Evolutionary conservation across 2,888 invertebrate species (phyloP).

Genomic region (Thelaira solivaga): DNA sequence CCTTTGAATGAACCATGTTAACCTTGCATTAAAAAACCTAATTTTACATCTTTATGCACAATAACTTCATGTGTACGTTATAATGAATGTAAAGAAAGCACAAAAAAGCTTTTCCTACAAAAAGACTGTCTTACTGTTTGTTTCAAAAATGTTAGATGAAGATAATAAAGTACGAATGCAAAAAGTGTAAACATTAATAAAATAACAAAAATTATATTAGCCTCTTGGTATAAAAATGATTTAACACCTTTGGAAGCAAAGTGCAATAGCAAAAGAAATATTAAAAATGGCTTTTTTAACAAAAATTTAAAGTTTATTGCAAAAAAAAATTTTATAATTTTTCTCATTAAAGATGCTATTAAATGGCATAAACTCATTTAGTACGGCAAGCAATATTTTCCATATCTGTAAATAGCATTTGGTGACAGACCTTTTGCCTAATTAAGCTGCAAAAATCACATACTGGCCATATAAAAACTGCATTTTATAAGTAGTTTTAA

Average conservation of each 20-base stretch:
- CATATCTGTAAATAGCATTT: too few species aligned
- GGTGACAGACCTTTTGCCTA: too few species aligned
- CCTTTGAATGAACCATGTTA: too few species aligned
- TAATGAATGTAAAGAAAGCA: neutral
- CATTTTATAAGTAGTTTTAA: too few species aligned
- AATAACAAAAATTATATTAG: constrained; percentile 38
- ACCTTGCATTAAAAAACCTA: neutral
- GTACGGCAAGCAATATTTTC: too few species aligned
- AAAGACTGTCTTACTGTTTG: neutral
- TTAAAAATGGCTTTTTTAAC: constrained; percentile 6
- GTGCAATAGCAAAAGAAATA: constrained; percentile 6
- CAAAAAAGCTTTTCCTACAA: neutral
- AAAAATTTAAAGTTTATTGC: too few species aligned
- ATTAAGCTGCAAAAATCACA: too few species aligned
- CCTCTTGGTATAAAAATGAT: constrained; percentile 55
- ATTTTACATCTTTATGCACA: constrained; percentile 39
- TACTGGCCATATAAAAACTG: too few species aligned
- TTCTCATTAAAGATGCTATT: too few species aligned
- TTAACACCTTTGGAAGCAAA: constrained; percentile 44
- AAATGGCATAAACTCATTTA: too few species aligned
- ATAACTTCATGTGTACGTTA: neutral
- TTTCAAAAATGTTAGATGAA: constrained; percentile 17
- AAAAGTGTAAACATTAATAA: constrained; percentile 5
- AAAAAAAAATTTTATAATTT: too few species aligned
- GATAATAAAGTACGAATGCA: constrained; percentile 31